Evolutionary conservation across 2,888 invertebrate species (phyloP).

Genomic region (Gibbula magus): DNA sequence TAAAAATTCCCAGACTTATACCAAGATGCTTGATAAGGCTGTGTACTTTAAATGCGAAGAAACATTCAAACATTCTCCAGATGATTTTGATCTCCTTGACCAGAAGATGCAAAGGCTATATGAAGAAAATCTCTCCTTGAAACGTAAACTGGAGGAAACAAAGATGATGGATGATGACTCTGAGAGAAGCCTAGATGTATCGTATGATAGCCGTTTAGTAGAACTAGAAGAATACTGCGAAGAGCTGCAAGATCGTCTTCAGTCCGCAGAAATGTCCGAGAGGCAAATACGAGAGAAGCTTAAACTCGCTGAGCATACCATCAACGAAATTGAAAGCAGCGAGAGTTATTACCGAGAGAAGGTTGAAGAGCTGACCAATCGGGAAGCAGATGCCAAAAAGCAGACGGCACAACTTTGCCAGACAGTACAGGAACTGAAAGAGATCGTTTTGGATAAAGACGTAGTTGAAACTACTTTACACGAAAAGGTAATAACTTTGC

Average conservation of each 20-base stretch:
- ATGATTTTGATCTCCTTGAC: constrained; percentile 30
- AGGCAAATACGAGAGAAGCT: constrained; percentile 59
- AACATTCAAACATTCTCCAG: constrained; percentile 2
- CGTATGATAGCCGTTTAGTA: constrained; percentile 38
- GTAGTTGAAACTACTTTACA: constrained; percentile 54
- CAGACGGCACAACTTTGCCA: constrained; percentile 49
- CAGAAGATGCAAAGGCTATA: constrained; percentile 41
- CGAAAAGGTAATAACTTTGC: constrained; percentile 59
- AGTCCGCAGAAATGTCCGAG: constrained; percentile 56
- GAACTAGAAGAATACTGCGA: constrained; percentile 61
- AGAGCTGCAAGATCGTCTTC: constrained; percentile 60
- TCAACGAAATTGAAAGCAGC: constrained; percentile 61
- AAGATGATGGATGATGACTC: constrained; percentile 39
- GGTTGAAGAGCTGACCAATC: constrained; percentile 56
- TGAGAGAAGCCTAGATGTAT: constrained; percentile 42
- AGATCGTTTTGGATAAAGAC: constrained; percentile 62
- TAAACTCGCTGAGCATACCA: constrained; percentile 63
- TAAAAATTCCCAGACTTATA: constrained; percentile 21
- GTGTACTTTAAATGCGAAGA: neutral
- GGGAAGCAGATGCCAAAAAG: constrained; percentile 54
- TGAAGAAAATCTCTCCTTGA: constrained; percentile 55
- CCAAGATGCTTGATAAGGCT: constrained; percentile 32
- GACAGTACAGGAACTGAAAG: constrained; percentile 62
- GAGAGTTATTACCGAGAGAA: constrained; percentile 58
- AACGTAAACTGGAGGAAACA: constrained; percentile 44